phyloP scores from a whole-genome alignment of 2,888 invertebrate genomes.

The Halictus quadricinctus region DNA sequence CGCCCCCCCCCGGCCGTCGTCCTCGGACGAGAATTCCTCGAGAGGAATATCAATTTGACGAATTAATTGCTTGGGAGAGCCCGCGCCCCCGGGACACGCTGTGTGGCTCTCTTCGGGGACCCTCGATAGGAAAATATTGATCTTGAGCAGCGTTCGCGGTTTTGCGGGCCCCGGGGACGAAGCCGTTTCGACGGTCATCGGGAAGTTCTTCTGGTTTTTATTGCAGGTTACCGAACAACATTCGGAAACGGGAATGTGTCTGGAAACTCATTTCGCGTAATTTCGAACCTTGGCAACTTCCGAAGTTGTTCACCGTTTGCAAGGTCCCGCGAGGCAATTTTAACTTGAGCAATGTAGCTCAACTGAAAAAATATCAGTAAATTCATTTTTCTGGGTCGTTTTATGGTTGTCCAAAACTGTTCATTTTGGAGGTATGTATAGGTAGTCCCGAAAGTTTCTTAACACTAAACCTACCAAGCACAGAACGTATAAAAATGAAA shows the following conservation, averaged over 20 bases:
- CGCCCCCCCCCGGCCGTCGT: not conserved
- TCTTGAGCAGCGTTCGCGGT: not conserved
- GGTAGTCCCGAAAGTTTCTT: no score
- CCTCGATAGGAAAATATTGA: slow-evolving; percentile 2
- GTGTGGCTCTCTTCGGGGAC: not conserved
- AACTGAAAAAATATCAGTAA: not conserved
- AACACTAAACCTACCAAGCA: no score
- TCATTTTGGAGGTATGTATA: no score
- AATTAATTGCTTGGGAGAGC: slow-evolving; percentile 26
- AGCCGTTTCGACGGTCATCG: not conserved
- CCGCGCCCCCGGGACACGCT: not conserved
- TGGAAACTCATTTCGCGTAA: not conserved
- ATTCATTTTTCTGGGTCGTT: not conserved
- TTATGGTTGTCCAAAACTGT: no score
- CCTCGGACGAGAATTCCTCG: not conserved
- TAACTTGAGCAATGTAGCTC: not conserved
- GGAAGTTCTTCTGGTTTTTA: not conserved
- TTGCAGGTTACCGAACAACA: not conserved
- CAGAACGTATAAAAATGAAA: no score
- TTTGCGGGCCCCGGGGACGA: not conserved
- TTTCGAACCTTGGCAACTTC: no score
- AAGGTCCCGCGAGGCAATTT: no score
- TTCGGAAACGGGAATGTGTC: not conserved
- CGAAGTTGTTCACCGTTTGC: not conserved
- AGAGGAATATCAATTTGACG: slow-evolving; percentile 27